Evolutionary conservation across 2,113 vertebrate species (phyloP).

Genomic region (Ciconia stormi): DNA sequence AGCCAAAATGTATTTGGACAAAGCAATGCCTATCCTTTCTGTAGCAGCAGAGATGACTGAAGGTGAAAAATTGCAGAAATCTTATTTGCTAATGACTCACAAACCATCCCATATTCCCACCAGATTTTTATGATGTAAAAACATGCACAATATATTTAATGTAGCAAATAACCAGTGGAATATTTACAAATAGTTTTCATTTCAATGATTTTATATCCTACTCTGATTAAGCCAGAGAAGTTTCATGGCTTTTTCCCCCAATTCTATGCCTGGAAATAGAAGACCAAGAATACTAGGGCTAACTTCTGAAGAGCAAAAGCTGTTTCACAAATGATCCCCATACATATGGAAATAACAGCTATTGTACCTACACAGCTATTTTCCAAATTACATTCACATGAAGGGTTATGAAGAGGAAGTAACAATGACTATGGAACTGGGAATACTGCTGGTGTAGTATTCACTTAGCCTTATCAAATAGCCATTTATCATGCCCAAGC

Average conservation of each 20-base stretch:
- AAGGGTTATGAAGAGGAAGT: background rate
- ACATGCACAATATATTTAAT: background rate
- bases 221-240: background rate
- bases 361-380: background rate
- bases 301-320: background rate
- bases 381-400: background rate
- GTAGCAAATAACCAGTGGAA: background rate
- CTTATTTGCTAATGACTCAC: background rate
- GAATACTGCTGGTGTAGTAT: background rate
- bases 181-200: background rate
- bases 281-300: background rate
- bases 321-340: background rate
- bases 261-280: background rate
- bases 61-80: background rate
- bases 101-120: background rate
- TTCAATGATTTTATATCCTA: background rate
- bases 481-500: background rate
- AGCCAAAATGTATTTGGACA: background rate
- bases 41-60: background rate
- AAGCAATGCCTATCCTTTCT: background rate
- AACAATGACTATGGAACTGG: background rate
- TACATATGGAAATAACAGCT: background rate
- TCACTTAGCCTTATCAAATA: background rate
- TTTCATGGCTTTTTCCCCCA: rapidly evolving
- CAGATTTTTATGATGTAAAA: background rate